These are phyloP conservation scores for Hirtodrosophila confusa DNA, from an alignment of 2,888 invertebrate genomes.

Conservation along the genomic window DNA sequence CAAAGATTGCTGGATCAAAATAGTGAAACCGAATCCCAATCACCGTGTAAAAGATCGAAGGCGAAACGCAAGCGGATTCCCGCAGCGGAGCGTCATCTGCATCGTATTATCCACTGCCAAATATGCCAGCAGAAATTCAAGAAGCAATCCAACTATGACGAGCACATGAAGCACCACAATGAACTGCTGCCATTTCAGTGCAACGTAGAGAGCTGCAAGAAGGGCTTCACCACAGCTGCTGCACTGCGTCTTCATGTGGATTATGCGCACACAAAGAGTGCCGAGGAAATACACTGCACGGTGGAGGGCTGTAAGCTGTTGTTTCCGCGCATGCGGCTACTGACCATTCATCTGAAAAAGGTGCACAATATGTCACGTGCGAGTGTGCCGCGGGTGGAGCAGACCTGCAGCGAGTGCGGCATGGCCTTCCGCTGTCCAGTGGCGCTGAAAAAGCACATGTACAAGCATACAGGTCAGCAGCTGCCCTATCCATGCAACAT, in stretches of 20 bases:
- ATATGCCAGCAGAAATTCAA: conserved; percentile 80
- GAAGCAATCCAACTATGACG: conserved; percentile 72
- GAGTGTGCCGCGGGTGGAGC: conserved; percentile 64
- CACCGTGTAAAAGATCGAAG: not conserved
- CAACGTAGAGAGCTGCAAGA: conserved; percentile 69
- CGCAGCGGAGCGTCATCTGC: conserved; percentile 49
- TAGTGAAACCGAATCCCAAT: conserved; percentile 6
- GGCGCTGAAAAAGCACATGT: conserved; percentile 82
- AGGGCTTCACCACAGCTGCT: conserved; percentile 80
- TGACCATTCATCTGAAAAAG: conserved; percentile 79
- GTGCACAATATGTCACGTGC: conserved; percentile 69
- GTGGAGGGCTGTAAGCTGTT: conserved; percentile 75
- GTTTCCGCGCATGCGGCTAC: conserved; percentile 78
- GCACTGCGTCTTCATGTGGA: conserved; percentile 78
- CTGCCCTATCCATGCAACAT: conserved; percentile 81
- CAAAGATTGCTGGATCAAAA: conserved; percentile 40
- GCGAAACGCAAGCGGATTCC: conserved; percentile 49
- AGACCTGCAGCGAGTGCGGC: conserved; percentile 78
- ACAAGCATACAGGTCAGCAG: conserved; percentile 81
- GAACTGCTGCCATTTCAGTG: conserved; percentile 81
- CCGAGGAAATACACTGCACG: conserved; percentile 69
- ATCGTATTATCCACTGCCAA: conserved; percentile 69
- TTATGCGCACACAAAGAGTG: conserved; percentile 75
- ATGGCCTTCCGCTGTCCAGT: conserved; percentile 80
- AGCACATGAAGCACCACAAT: conserved; percentile 82